Conservation (phyloP, 2,797 vertebrate species). For the Nannoperca australis region DNA sequence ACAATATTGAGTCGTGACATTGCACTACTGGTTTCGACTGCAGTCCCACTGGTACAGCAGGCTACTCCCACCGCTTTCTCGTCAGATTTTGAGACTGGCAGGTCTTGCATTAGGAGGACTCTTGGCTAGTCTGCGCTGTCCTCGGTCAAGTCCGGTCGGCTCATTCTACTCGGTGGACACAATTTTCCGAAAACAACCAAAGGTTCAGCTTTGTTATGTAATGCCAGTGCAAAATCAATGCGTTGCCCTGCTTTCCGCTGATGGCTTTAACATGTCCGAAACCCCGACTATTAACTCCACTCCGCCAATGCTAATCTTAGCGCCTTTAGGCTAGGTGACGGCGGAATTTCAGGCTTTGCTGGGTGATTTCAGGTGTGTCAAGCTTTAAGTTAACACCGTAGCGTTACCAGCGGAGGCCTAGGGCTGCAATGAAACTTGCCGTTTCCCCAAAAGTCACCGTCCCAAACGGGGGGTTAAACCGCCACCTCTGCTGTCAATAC, state of each 20-base stretch:
- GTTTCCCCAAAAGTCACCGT: constrained; percentile 38
- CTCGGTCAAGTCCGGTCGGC: constrained; percentile 49
- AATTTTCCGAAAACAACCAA: constrained; percentile 72
- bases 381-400: constrained; percentile 5
- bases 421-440: constrained; percentile 44
- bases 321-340: constrained; percentile 7
- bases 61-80: constrained; percentile 19
- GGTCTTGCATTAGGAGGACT: constrained; percentile 17
- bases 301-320: background rate
- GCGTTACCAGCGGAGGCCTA: constrained; percentile 29
- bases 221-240: constrained; percentile 55
- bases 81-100: constrained; percentile 17
- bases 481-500: constrained; percentile 60
- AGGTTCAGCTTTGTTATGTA: constrained; percentile 71
- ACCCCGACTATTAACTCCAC: constrained; percentile 6
- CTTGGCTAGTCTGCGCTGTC: constrained; percentile 32
- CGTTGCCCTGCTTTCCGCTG: constrained; percentile 38
- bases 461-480: constrained; percentile 32
- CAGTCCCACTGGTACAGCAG: constrained; percentile 24
- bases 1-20: constrained; percentile 64
- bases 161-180: constrained; percentile 65
- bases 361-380: constrained; percentile 63
- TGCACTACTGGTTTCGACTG: constrained; percentile 32
- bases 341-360: constrained; percentile 36
- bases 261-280: constrained; percentile 70